These are phyloP conservation scores for Hydrolagus colliei DNA, from an alignment of 2,797 vertebrate genomes.

Conservation along the genomic window DNA sequence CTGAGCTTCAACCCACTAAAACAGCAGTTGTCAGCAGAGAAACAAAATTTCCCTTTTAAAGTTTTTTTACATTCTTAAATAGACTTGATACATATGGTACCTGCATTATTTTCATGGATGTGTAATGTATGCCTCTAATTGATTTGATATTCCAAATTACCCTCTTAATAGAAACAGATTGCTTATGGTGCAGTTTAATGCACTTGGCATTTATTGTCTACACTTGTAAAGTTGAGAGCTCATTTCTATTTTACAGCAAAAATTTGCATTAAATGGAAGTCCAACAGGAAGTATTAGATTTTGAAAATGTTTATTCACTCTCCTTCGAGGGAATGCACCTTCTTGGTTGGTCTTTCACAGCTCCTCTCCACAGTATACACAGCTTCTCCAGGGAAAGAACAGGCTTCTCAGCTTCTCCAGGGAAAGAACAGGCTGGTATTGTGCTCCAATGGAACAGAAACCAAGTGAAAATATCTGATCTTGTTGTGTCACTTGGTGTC, in stretches of 20 bases:
- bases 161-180: not conserved
- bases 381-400: not conserved
- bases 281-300: not conserved
- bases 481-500: not conserved
- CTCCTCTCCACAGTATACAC: not conserved
- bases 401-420: not conserved
- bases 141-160: not conserved
- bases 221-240: not conserved
- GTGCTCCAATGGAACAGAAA: not conserved
- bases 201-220: not conserved
- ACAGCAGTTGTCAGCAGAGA: not conserved
- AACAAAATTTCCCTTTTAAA: not conserved
- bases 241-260: not conserved
- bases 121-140: not conserved
- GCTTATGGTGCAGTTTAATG: not conserved
- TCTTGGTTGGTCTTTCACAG: too few species aligned
- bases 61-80: not conserved
- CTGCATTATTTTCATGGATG: too few species aligned
- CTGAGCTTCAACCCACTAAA: not conserved
- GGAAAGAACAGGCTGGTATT: not conserved
- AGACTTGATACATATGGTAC: not conserved
- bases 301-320: not conserved
- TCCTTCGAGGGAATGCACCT: not conserved
- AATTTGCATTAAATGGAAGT: not conserved
- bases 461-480: too few species aligned